Evolutionary conservation across 2,888 invertebrate genomes (phyloP).

Genomic region (Andrena bicolor): DNA sequence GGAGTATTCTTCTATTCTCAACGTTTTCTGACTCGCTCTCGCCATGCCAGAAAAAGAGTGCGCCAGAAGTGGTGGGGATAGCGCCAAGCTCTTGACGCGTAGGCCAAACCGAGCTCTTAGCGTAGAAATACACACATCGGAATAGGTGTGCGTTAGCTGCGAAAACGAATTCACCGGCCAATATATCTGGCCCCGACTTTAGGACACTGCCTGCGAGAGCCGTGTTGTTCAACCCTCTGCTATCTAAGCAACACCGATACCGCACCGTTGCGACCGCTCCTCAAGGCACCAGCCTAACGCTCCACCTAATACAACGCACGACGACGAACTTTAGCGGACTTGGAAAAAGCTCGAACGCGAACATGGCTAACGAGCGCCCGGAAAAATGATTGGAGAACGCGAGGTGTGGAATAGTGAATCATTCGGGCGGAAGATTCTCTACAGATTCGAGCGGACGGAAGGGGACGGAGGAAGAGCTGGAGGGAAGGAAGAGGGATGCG

Average conservation of each 20-base stretch:
- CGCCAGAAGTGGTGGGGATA: too few species aligned
- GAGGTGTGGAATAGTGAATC: conserved; percentile 48
- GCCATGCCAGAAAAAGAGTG: too few species aligned
- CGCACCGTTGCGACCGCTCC: conserved; percentile 1
- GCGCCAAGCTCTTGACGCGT: too few species aligned
- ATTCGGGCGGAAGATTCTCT: conserved; percentile 55
- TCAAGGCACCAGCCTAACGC: neutral
- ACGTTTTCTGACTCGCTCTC: too few species aligned
- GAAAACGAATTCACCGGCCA: too few species aligned
- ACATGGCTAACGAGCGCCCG: conserved; percentile 13
- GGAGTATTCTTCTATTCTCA: too few species aligned
- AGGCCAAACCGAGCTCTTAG: too few species aligned
- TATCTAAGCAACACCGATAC: conserved; percentile 16
- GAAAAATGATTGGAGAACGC: conserved; percentile 16
- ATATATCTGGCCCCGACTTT: too few species aligned
- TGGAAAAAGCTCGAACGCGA: conserved; percentile 21
- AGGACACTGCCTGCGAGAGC: conserved; percentile 13
- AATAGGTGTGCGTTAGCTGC: too few species aligned
- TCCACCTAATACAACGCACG: neutral
- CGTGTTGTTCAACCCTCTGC: neutral
- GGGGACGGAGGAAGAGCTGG: conserved; percentile 47
- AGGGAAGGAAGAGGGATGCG: conserved; percentile 44
- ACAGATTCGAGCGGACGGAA: conserved; percentile 38
- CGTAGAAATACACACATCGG: too few species aligned
- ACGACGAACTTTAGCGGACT: conserved; percentile 13